Percentiles rank a stretch among this genome's conserved stretches.
Conservation (phyloP, 2,888 invertebrate genomes). For the Ellobium chinense region DNA sequence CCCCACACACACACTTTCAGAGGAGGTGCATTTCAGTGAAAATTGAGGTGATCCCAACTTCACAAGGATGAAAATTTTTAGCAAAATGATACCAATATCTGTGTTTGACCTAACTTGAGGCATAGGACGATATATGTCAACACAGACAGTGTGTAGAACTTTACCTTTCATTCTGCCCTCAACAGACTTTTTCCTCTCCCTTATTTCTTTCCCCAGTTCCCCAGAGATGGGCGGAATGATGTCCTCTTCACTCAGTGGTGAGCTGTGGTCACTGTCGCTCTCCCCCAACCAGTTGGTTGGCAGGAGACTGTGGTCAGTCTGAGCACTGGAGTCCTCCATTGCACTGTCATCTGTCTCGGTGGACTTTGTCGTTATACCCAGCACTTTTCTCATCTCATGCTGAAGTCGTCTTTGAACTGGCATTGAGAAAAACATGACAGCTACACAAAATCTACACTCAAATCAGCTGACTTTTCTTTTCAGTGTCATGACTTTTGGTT, state of each 20-base stretch:
- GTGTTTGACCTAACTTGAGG: too few relatives aligned
- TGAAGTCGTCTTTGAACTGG: constrained; percentile 58
- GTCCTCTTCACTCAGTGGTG: constrained; percentile 18
- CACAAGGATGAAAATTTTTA: too few relatives aligned
- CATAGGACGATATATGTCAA: too few relatives aligned
- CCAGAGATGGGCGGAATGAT: constrained; percentile 39
- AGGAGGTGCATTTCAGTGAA: too few relatives aligned
- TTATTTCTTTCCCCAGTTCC: constrained; percentile 51
- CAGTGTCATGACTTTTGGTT: too few relatives aligned
- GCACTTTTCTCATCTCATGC: constrained; percentile 14
- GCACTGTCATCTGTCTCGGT: neutral
- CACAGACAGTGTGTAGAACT: too few relatives aligned
- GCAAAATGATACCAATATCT: too few relatives aligned
- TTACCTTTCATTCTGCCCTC: constrained; percentile 62
- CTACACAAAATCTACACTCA: too few relatives aligned
- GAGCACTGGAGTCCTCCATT: neutral
- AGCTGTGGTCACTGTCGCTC: neutral
- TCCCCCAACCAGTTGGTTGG: neutral
- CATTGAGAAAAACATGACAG: too few relatives aligned
- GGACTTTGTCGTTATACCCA: neutral
- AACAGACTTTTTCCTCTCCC: constrained; percentile 54
- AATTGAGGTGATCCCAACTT: too few relatives aligned
- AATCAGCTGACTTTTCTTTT: too few relatives aligned
- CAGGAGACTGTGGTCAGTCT: constrained; percentile 2
- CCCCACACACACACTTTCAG: too few relatives aligned